Base-by-base conservation (phyloP, 2,888 invertebrate species). In the Theodoxus fluviatilis region DNA sequence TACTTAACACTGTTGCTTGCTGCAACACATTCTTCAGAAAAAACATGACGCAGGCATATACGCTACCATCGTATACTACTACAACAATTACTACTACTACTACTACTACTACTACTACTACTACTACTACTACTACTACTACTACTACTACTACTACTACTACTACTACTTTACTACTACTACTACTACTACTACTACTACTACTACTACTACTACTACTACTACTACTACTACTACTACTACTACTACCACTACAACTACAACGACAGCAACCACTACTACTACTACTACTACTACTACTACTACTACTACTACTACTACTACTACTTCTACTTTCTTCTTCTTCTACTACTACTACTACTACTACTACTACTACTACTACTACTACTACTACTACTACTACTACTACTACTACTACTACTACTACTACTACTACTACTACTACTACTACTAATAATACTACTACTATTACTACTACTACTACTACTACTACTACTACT, bases 401-500 rank as follows among this genome's bases (percentile, higher is more conserved):
- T 63, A 63, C 63, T 63, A 63, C 63, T 63, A 63, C 63, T 63
- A 63, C 63, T 63, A 63, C 63, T 63, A 63, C 63, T 63, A 35
- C 63, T 63, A 63, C 63, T 63, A 63, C 63, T 63, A 63, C 63
- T 63, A 63, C 63, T 63, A 35, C 64, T 63, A 35, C 64, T 63
- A 63, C 63, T 63, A 63, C 63, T 63, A 63, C 63, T 63, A 63
- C 63, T 63, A 63, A 33, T 63, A 63, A 33, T 63, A 63, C 63
- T 63, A 63, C 63, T n/a, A n/a, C n/a, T n/a, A n/a, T n/a, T n/a
- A n/a, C n/a, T n/a, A n/a, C n/a, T 63, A 63, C 63, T 63, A 63
- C 63, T 63, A 63, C 63, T 63, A 63, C 63, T 63, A 63, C 63
- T 63, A 63, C 63, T 63, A 63, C 63, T 63, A 63, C 63, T 63